phyloP scores from a whole-genome alignment of 2,113 vertebrate genomes.

The Gila orcuttii region DNA sequence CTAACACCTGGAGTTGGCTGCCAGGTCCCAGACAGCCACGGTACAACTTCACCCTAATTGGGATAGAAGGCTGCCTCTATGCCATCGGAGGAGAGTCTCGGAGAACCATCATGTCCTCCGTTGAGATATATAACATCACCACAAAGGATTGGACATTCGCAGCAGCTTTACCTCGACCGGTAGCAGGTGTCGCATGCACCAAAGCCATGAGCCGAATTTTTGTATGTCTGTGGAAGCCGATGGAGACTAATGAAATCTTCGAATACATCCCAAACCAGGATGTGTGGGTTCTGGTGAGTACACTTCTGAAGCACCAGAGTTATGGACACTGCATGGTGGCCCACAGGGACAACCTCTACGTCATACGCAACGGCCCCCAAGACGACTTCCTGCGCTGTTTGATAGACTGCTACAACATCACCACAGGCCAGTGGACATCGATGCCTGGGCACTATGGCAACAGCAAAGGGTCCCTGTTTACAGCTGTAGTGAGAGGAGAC shows the following conservation, averaged over 20 bases:
- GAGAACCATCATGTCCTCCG: constrained; percentile 79
- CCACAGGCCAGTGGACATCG: constrained; percentile 84
- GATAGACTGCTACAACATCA: constrained; percentile 90
- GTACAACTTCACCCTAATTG: constrained; percentile 85
- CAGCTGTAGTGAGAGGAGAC: constrained; percentile 82
- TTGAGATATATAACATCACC: constrained; percentile 81
- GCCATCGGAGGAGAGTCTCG: constrained; percentile 86
- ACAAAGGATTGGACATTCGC: constrained; percentile 79
- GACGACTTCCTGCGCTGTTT: constrained; percentile 90
- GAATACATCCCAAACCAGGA: constrained; percentile 77
- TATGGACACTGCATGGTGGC: constrained; percentile 93
- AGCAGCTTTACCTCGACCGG: constrained; percentile 80
- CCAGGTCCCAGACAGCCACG: constrained; percentile 85
- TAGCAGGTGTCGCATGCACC: constrained; percentile 76
- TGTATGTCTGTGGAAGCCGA: constrained; percentile 86
- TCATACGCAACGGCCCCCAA: constrained; percentile 88
- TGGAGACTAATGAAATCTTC: constrained; percentile 84
- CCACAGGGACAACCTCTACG: constrained; percentile 87
- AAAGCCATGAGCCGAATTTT: constrained; percentile 86
- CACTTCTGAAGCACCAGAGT: constrained; percentile 84
- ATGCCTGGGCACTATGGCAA: constrained; percentile 87
- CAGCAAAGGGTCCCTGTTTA: constrained; percentile 91
- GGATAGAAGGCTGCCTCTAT: constrained; percentile 82
- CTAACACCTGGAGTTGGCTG: constrained; percentile 81
- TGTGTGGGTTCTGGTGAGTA: constrained; percentile 79